Evolutionary conservation across 2,888 invertebrate genomes (phyloP).

Genomic region (Cordilura impudica): DNA sequence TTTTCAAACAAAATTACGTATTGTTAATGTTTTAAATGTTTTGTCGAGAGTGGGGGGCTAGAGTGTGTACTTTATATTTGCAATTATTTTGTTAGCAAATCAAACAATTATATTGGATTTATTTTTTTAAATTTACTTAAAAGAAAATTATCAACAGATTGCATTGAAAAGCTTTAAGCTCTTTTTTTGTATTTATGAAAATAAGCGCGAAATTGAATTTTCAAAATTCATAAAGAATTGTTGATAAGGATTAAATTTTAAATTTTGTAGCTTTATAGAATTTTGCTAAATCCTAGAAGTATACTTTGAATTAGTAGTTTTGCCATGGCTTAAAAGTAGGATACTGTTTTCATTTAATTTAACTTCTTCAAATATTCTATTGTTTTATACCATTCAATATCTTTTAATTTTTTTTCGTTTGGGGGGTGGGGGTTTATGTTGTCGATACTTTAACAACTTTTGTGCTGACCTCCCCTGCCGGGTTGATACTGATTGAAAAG

Average conservation of each 20-base stretch:
- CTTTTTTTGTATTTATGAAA: slow-evolving; percentile 46
- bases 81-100: slow-evolving; percentile 54
- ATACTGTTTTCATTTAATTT: not conserved
- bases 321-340: not conserved
- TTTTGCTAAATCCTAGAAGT: not conserved
- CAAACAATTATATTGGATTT: slow-evolving; percentile 48
- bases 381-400: slow-evolving; percentile 1
- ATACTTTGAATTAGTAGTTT: not conserved
- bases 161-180: slow-evolving; percentile 48
- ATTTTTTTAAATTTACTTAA: not conserved
- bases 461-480: slow-evolving; percentile 46
- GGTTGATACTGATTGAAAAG: slow-evolving; percentile 60
- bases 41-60: not conserved
- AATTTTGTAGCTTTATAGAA: not conserved
- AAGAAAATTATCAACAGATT: slow-evolving; percentile 56
- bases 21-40: slow-evolving; percentile 54
- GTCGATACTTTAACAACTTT: not conserved
- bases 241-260: slow-evolving; percentile 17
- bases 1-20: slow-evolving; percentile 39
- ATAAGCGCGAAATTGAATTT: slow-evolving; percentile 57
- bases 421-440: not conserved
- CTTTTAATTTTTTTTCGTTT: not conserved
- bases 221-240: not conserved
- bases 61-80: slow-evolving; percentile 29
- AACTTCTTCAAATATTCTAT: slow-evolving; percentile 11